Percentiles rank a stretch among this genome's conserved stretches.
Conservation (phyloP, 2,113 vertebrate species). For the Tachuris rubrigastra region DNA sequence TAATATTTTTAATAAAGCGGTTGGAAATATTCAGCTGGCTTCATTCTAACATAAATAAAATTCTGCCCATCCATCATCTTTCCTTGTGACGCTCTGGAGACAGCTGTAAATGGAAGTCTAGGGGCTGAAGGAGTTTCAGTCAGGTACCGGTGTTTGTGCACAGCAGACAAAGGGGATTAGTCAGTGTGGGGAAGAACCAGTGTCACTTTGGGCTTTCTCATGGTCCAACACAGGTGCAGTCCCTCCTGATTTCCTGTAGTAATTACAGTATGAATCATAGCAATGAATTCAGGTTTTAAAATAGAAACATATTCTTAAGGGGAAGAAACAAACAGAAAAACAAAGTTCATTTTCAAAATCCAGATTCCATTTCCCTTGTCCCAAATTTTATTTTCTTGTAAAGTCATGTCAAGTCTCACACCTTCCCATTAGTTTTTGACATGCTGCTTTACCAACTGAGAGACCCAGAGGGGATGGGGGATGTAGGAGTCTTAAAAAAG, state of each 20-base stretch:
- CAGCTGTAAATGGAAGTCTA: not conserved
- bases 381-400: not conserved
- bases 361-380: not conserved
- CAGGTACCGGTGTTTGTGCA: not conserved
- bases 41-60: constrained; percentile 16
- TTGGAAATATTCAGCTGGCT: constrained; percentile 36
- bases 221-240: constrained; percentile 30
- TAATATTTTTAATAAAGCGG: constrained; percentile 36
- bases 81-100: not conserved
- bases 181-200: not conserved
- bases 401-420: not conserved
- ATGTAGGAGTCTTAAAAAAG: not conserved
- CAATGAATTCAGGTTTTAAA: not conserved
- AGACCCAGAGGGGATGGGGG: constrained; percentile 29
- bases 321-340: constrained; percentile 12
- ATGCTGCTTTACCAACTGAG: not conserved
- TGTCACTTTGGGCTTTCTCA: not conserved
- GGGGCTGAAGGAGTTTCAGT: not conserved
- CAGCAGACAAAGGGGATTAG: not conserved
- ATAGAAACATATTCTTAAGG: not conserved
- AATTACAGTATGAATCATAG: constrained; percentile 19
- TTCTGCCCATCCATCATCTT: constrained; percentile 40
- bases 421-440: constrained; percentile 40
- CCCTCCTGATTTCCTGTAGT: constrained; percentile 10
- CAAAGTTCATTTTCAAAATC: not conserved